A percentile compares a stretch with the other conserved stretches of the same genome.
These are phyloP conservation scores for Coracias cyanogaster DNA, from an alignment of 2,797 vertebrate species.

Conservation along the genomic window DNA sequence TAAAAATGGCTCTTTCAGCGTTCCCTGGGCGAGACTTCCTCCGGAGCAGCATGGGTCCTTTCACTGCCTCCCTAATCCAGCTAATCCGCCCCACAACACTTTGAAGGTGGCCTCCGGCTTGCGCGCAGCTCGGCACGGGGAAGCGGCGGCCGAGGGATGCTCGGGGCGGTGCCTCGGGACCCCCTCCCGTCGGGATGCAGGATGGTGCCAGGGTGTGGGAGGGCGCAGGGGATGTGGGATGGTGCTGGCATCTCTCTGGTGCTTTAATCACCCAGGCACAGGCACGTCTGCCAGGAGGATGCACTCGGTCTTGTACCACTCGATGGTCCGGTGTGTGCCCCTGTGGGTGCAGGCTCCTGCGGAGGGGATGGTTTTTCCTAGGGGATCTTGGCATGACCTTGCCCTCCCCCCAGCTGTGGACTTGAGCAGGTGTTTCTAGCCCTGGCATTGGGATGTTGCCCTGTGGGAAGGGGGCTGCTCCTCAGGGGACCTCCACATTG, in stretches of 20 bases:
- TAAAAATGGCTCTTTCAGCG: slow-evolving; percentile 87
- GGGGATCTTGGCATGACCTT: not conserved
- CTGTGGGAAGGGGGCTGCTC: not conserved
- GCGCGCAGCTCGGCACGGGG: slow-evolving; percentile 58
- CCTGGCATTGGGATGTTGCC: not conserved
- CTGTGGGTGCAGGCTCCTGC: rapidly evolving
- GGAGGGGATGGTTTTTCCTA: not conserved
- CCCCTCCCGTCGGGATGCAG: not conserved
- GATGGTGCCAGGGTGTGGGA: not conserved
- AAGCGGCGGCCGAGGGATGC: not conserved
- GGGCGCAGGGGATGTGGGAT: rapidly evolving
- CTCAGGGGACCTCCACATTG: rapidly evolving
- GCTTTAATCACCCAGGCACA: not conserved
- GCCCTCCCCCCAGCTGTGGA: not conserved
- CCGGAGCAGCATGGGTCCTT: slow-evolving; percentile 89
- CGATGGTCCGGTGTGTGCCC: rapidly evolving
- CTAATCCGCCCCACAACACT: slow-evolving; percentile 95
- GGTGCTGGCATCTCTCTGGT: not conserved
- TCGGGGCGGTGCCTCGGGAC: slow-evolving; percentile 5
- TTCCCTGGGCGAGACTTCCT: slow-evolving; percentile 89
- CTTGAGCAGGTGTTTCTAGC: not conserved
- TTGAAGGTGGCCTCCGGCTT: slow-evolving; percentile 87
- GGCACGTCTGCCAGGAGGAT: rapidly evolving
- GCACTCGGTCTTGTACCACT: rapidly evolving
- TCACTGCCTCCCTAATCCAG: slow-evolving; percentile 92